Evolutionary conservation across 2,888 invertebrate species (phyloP).

Genomic region (Drosophila mulleri): DNA sequence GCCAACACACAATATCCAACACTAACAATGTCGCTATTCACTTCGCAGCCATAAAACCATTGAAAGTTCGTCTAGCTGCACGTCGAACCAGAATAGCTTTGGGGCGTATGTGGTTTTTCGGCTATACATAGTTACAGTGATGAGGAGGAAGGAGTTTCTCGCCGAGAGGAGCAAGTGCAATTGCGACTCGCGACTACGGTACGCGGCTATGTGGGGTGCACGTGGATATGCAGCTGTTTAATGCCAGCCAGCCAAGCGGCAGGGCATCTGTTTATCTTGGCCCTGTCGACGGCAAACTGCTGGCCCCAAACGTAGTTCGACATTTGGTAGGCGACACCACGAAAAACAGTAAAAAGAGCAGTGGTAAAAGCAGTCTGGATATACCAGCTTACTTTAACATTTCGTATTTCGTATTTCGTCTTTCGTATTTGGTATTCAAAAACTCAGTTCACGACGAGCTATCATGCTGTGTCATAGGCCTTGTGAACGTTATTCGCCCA

Average conservation of each 20-base stretch:
- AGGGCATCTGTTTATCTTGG: slow-evolving; percentile 70
- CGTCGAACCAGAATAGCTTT: slow-evolving; percentile 39
- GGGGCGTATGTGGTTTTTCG: slow-evolving; percentile 13
- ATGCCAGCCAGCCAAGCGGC: slow-evolving; percentile 67
- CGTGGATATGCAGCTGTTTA: slow-evolving; percentile 62
- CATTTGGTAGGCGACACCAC: slow-evolving; percentile 64
- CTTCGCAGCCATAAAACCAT: slow-evolving; percentile 26
- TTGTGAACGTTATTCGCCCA: slow-evolving; percentile 37
- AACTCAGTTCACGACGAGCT: slow-evolving; percentile 37
- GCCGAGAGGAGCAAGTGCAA: slow-evolving; percentile 29
- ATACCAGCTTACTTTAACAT: slow-evolving; percentile 39
- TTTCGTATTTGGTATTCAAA: slow-evolving; percentile 63
- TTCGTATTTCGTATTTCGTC: slow-evolving; percentile 61
- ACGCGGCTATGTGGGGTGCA: slow-evolving; percentile 27
- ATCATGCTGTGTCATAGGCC: slow-evolving; percentile 32
- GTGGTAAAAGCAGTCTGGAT: slow-evolving; percentile 2
- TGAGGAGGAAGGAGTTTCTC: background rate
- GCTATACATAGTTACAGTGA: background rate
- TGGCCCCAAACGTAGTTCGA: slow-evolving; percentile 46
- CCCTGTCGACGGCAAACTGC: slow-evolving; percentile 53
- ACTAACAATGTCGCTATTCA: slow-evolving; percentile 46
- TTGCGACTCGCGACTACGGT: slow-evolving; percentile 38
- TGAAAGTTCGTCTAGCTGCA: slow-evolving; percentile 57
- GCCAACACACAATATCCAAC: slow-evolving; percentile 39
- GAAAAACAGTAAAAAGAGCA: slow-evolving; percentile 25